A percentile compares a stretch with the other conserved stretches of the same genome.
Evolutionary conservation across 1,140 invertebrate genomes (phyloP).

Genomic region (Octopus bimaculoides): DNA sequence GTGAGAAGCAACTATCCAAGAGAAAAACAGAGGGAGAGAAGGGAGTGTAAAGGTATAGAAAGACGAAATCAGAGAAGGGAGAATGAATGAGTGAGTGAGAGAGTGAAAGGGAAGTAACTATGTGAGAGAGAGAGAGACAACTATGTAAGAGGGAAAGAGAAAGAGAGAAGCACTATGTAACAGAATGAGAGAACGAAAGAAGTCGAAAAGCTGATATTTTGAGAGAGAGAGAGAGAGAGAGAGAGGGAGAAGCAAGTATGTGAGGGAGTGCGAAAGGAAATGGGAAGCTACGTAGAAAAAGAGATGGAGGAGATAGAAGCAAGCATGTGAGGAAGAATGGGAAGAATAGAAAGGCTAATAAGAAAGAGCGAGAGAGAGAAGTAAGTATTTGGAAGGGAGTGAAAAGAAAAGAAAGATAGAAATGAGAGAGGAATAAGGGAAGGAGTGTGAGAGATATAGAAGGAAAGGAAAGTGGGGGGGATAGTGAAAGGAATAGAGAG

Average conservation of each 20-base stretch:
- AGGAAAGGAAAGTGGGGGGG: not conserved
- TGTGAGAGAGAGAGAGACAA: not conserved
- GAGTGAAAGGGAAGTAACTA: not conserved
- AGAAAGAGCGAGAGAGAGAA: not conserved
- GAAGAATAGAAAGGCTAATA: not conserved
- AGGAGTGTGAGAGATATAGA: not conserved
- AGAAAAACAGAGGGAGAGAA: not conserved
- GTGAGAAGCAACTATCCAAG: too few species aligned
- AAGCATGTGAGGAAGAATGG: too few species aligned
- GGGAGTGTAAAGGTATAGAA: not conserved
- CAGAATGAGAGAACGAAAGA: not conserved
- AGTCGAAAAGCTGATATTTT: not conserved
- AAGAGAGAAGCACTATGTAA: not conserved
- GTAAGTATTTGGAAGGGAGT: not conserved
- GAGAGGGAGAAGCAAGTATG: not conserved
- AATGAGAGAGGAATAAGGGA: not conserved
- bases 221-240: not conserved
- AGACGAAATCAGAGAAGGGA: not conserved
- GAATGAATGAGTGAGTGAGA: not conserved
- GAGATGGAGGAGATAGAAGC: too few species aligned
- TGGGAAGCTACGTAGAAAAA: too few species aligned
- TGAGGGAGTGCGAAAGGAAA: not conserved
- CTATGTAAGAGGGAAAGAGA: not conserved
- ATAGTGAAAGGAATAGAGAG: not conserved
- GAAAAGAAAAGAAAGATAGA: not conserved